Base-by-base conservation (phyloP, 2,797 vertebrate species). In the Enteromius anoplus region DNA sequence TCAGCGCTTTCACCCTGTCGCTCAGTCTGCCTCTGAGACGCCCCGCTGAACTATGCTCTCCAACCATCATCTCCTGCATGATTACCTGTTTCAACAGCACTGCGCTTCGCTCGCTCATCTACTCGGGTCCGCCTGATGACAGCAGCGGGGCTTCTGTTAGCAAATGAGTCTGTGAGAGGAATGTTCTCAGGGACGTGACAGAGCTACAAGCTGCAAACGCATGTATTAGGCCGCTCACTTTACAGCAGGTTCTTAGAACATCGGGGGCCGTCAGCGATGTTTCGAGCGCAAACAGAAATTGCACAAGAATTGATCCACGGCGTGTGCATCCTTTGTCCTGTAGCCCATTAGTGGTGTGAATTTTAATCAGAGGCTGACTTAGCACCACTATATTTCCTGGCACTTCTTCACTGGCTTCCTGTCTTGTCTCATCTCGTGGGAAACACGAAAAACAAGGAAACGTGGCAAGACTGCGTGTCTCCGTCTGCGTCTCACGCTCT, bases 1-100 rank as follows among this genome's bases (percentile, higher is more conserved):
- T 92, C 92, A 93, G 92, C 89, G 85, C 83, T 92, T 93, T 88
- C 85, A 81, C 10, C 78, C 89, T 82, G 89, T 85, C 89, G 86
- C 88, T 91, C 90, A 91, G 85, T 78, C 82, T 65, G 88, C 68
- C 86, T 83, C 71, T 81, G 84, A 83, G 84, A 82, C 72, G 73
- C 78, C 89, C 88, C 87, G 88, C 86, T 86, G 87, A 90, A 88
- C 86, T 86, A 81, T 87, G 86, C 85, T 80, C 80, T 88, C 78
- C 66, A 64, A 73, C 79, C 71, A 86, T 82, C 82, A 82, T 86
- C 77, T 83, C 60, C 47, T 32, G 66, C 69, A 78, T 80, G 75
- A 88, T 86, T 86, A 84, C 79, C 73, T 84, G 79, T 86, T 86
- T 87, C 84, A 81, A 49, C 82, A 82, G 60, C 79, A 62, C 73